phyloP scores from a whole-genome alignment of 2,113 vertebrate species.

The Xiphophorus maculatus region DNA sequence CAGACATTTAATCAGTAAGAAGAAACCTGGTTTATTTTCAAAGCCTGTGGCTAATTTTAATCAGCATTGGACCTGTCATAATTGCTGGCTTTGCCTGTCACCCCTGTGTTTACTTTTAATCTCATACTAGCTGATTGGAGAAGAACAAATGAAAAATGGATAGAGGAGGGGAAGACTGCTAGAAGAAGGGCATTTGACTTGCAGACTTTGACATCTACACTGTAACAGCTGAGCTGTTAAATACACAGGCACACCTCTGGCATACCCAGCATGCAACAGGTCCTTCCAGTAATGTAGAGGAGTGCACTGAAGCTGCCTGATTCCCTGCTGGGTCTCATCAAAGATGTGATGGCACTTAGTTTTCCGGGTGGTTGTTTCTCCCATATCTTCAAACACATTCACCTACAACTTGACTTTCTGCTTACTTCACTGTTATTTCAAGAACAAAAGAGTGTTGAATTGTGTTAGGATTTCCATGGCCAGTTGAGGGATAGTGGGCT shows the following conservation, averaged over 20 bases:
- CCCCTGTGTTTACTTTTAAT: slow-evolving; percentile 88
- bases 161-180: background rate
- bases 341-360: slow-evolving; percentile 48
- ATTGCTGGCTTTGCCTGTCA: slow-evolving; percentile 79
- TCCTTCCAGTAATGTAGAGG: slow-evolving; percentile 33
- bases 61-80: slow-evolving; percentile 86
- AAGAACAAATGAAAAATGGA: slow-evolving; percentile 36
- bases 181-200: slow-evolving; percentile 30
- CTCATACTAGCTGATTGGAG: slow-evolving; percentile 86
- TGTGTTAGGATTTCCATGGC: background rate
- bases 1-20: slow-evolving; percentile 73
- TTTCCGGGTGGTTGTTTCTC: slow-evolving; percentile 47
- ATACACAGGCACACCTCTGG: slow-evolving; percentile 17
- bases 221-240: slow-evolving; percentile 2
- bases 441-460: background rate
- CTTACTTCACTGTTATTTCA: background rate
- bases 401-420: background rate
- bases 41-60: slow-evolving; percentile 87
- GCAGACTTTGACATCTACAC: slow-evolving; percentile 25
- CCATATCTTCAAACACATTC: slow-evolving; percentile 7
- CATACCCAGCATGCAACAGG: slow-evolving; percentile 41
- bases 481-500: background rate
- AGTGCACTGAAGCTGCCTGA: slow-evolving; percentile 16
- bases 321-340: slow-evolving; percentile 57
- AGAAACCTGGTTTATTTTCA: slow-evolving; percentile 58